Percentiles rank a stretch among this genome's conserved stretches.
phyloP scores from a whole-genome alignment of 1,140 invertebrate genomes.

The Panonychus citri region DNA sequence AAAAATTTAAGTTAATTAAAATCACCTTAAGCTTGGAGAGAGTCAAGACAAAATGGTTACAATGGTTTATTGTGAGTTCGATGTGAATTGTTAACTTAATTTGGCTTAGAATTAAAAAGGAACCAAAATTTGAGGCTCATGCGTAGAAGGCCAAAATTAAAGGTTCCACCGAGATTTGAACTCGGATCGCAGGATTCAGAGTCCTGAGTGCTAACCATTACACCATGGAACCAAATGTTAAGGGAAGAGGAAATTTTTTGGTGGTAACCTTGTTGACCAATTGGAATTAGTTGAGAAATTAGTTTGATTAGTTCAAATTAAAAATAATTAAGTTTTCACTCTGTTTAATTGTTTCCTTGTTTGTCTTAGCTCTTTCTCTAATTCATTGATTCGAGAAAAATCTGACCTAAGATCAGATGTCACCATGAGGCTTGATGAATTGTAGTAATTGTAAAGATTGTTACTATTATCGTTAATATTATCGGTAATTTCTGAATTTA shows the following conservation, averaged over 20 bases:
- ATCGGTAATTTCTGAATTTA: not conserved
- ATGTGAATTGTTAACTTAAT: too few species aligned
- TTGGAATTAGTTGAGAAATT: conserved; percentile 59
- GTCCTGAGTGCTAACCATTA: conserved; percentile 3
- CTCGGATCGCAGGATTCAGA: conserved; percentile 3
- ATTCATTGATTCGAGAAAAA: conserved; percentile 1
- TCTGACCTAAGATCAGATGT: not conserved
- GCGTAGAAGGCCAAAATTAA: too few species aligned
- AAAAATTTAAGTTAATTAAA: too few species aligned
- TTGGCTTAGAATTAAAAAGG: too few species aligned
- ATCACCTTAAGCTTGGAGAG: too few species aligned
- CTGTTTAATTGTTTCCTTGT: conserved; percentile 40
- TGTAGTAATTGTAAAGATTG: not conserved
- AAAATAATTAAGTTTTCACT: conserved; percentile 63
- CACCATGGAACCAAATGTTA: not conserved
- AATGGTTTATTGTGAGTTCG: too few species aligned
- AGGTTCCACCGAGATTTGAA: conserved; percentile 4
- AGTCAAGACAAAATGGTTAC: too few species aligned
- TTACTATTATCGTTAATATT: too few species aligned
- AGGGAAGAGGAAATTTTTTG: too few species aligned
- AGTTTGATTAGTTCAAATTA: conserved; percentile 64
- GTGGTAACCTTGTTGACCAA: conserved; percentile 24
- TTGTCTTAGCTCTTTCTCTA: conserved; percentile 12
- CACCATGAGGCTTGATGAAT: not conserved
- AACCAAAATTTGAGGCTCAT: too few species aligned